phyloP scores from a whole-genome alignment of 1,140 invertebrate genomes.

The Drosophila pandora region DNA sequence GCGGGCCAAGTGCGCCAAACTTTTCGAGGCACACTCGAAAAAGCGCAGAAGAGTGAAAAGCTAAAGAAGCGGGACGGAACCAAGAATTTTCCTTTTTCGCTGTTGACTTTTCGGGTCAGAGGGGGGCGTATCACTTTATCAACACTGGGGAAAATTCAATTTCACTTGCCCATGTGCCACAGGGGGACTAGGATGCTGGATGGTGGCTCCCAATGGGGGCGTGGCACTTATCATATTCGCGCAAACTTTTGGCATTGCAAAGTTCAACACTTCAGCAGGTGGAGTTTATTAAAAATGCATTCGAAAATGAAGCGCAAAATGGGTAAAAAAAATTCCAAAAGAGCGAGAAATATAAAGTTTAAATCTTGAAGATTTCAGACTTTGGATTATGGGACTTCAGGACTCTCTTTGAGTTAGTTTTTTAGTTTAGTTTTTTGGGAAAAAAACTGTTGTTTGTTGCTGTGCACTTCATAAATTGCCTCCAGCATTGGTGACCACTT shows the following conservation, averaged over 20 bases:
- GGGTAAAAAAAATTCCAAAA: not conserved
- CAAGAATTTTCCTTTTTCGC: slow-evolving; percentile 50
- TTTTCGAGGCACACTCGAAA: slow-evolving; percentile 38
- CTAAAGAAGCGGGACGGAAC: slow-evolving; percentile 24
- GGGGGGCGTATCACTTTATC: slow-evolving; percentile 66
- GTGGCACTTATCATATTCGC: slow-evolving; percentile 75
- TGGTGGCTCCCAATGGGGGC: slow-evolving; percentile 15
- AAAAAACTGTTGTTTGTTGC: slow-evolving; percentile 7
- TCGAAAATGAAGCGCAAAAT: slow-evolving; percentile 38
- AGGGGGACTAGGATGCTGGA: no score
- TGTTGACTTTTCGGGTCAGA: slow-evolving; percentile 55
- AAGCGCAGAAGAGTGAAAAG: slow-evolving; percentile 28
- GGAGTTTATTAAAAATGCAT: slow-evolving; percentile 59
- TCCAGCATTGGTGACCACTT: slow-evolving; percentile 47
- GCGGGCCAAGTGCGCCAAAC: slow-evolving; percentile 52
- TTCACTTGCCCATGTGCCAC: slow-evolving; percentile 64
- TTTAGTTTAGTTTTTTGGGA: no score
- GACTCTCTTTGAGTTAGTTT: no score
- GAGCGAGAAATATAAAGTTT: not conserved
- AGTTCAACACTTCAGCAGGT: slow-evolving; percentile 48
- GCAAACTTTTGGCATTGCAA: slow-evolving; percentile 43
- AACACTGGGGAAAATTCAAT: slow-evolving; percentile 76
- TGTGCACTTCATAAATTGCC: slow-evolving; percentile 49
- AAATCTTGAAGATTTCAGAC: not conserved
- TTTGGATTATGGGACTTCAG: not conserved